These are phyloP conservation scores for Erebia palarica DNA, from an alignment of 2,888 invertebrate species.

Conservation along the genomic window DNA sequence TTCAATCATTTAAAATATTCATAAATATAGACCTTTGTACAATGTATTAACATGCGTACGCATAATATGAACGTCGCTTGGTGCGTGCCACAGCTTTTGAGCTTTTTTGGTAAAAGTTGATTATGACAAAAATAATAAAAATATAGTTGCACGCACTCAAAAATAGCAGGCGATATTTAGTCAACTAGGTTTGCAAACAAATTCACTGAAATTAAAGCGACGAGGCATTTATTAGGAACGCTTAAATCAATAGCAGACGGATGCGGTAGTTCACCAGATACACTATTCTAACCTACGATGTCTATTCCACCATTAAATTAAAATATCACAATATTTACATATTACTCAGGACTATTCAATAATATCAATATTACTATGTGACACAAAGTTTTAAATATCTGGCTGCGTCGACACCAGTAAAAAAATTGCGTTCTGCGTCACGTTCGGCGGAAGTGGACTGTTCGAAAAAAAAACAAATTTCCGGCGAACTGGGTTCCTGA, in stretches of 20 bases:
- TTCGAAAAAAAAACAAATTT: neutral
- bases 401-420: neutral
- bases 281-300: constrained; percentile 68
- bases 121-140: constrained; percentile 22
- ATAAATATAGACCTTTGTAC: constrained; percentile 82
- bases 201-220: constrained; percentile 40
- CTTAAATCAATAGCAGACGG: constrained; percentile 57
- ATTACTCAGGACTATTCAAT: constrained; percentile 69
- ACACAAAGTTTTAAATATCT: constrained; percentile 39
- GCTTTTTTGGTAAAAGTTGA: constrained; percentile 31
- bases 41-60: constrained; percentile 73
- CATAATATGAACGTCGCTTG: constrained; percentile 37
- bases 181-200: constrained; percentile 25
- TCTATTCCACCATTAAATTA: constrained; percentile 77
- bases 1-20: constrained; percentile 79
- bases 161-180: constrained; percentile 11
- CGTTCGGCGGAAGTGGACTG: neutral
- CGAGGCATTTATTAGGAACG: constrained; percentile 54
- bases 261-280: constrained; percentile 57
- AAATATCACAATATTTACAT: constrained; percentile 82
- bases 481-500: too few species aligned
- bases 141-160: constrained; percentile 27
- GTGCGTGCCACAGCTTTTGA: constrained; percentile 37
- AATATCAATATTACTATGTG: constrained; percentile 59
- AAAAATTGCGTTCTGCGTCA: neutral